These are phyloP conservation scores for Glaucopsyche alexis DNA, from an alignment of 2,888 invertebrate genomes.

Conservation along the genomic window DNA sequence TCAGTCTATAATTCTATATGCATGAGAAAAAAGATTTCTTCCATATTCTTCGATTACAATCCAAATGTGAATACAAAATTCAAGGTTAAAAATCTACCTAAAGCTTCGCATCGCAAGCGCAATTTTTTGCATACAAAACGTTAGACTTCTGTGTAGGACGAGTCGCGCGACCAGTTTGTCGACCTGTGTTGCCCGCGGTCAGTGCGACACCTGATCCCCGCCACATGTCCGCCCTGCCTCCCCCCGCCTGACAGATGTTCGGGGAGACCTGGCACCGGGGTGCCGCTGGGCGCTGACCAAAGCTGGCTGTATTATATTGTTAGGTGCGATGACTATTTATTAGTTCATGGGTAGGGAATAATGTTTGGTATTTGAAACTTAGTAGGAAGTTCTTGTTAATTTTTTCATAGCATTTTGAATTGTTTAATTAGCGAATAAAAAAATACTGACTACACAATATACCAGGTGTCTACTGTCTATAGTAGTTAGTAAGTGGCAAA, in stretches of 20 bases:
- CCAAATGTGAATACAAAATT: background rate
- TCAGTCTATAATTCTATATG: no score
- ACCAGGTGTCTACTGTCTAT: no score
- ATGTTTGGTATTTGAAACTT: background rate
- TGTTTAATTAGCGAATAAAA: no score
- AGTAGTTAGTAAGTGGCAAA: no score
- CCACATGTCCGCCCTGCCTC: conserved; percentile 44
- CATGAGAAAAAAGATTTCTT: no score
- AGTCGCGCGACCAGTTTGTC: conserved; percentile 49
- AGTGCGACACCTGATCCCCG: conserved; percentile 74
- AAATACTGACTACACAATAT: no score
- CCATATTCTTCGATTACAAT: no score
- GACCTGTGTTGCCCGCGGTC: conserved; percentile 72
- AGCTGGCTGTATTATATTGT: background rate
- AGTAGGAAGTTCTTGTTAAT: background rate
- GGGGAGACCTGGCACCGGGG: background rate
- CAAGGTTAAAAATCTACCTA: background rate
- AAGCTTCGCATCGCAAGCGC: background rate
- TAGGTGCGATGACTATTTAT: background rate
- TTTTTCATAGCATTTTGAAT: no score
- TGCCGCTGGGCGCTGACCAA: background rate
- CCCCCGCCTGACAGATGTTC: background rate
- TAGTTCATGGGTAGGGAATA: background rate
- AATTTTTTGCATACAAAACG: background rate
- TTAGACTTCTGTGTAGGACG: background rate